Evolutionary conservation across 2,888 invertebrate genomes (phyloP), one percentile per base, ranked within the genome.

Genomic region (Hylaea fasciaria): DNA sequence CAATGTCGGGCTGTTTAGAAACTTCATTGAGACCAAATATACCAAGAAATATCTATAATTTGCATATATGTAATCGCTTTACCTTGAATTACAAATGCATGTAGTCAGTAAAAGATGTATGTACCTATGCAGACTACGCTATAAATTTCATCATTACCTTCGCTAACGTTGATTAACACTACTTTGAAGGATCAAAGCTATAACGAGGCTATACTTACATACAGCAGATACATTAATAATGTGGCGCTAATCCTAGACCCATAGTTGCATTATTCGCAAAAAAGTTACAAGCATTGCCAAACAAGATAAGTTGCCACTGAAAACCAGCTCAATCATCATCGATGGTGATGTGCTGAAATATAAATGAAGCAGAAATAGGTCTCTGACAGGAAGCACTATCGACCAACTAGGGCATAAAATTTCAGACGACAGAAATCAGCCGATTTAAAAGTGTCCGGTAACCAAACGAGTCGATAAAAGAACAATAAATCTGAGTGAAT

Each of bases 21-120:
- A 80, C 70, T 72, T 71, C 72, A 76, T 76, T 71, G 65, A 77
- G 70, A 77, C 64, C 74, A 85, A 87, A 81, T 86, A 83, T 82
- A 87, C 82, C 83, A 74, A 77, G 85, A 83, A 76, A 81, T 76
- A 80, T 76, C 73, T 63, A 65, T 70, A 60, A 77, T 83, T 83
- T 82, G 78, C 80, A 76, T 76, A n/a, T n/a, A n/a, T n/a, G n/a
- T n/a, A 78, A 78, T 67, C 56, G 50, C 50, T 55, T 69, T 72
- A 75, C 80, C 81, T 82, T 81, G 73, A 57, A 54, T 50, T 54
- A 40, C 22, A 47, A 60, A 51, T 49, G 14, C 43, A 44, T 32
- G n/a, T 46, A 32, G n/a, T 37, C 3, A 3, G 12, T 12, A 9
- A n/a, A n/a, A n/a, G 37, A 10, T 37, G 37, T 37, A 37, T 1